Evolutionary conservation across 2,113 vertebrate genomes (phyloP).

Genomic region (Chlorodrepanis virens): DNA sequence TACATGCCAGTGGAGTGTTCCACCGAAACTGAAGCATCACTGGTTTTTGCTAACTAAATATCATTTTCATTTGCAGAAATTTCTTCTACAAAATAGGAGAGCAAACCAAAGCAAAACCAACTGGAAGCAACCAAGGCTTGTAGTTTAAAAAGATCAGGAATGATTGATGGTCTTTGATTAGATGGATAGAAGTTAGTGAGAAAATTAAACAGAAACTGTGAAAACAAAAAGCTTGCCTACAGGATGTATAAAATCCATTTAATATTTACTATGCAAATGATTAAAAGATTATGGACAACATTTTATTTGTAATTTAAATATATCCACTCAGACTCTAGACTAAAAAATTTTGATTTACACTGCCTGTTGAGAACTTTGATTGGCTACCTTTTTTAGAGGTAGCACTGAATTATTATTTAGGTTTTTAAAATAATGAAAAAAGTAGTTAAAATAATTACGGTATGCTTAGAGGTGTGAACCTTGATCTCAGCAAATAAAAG

Average conservation of each 20-base stretch:
- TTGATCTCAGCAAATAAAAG: neutral
- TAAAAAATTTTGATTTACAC: neutral
- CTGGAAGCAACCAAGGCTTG: accelerated
- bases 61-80: neutral
- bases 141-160: neutral
- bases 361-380: neutral
- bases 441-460: neutral
- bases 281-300: neutral
- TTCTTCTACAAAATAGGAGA: neutral
- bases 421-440: neutral
- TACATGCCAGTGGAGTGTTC: neutral
- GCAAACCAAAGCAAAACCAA: neutral
- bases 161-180: neutral
- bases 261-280: neutral
- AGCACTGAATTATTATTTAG: neutral
- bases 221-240: neutral
- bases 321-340: neutral
- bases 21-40: neutral
- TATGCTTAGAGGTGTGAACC: neutral
- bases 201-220: neutral
- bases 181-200: neutral
- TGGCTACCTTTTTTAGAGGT: neutral
- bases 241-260: neutral
- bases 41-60: neutral
- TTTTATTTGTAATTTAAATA: neutral